Evolutionary conservation across 2,113 vertebrate genomes (phyloP), one percentile per base, ranked within the genome.

Genomic region (Poeciliopsis turrubarensis): DNA sequence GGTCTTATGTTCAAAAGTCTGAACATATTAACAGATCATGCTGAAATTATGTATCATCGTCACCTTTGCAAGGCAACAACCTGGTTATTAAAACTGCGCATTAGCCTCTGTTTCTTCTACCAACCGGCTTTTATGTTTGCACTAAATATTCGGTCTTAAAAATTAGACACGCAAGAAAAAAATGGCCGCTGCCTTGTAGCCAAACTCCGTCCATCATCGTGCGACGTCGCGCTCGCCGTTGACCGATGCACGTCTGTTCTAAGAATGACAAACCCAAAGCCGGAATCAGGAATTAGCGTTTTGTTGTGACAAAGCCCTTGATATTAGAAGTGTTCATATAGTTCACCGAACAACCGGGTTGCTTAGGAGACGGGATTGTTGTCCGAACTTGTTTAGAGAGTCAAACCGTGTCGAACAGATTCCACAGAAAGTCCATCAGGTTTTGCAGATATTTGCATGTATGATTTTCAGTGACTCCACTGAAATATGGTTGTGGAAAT

Each of bases 261-360:
- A 15, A 10, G 57, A 72, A n/a, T 70, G 74, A 71, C 34, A 70
- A 72, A 84, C 68, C 75, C 69, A 72, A 44, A 54, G 51, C 72
- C 15, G 27, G 67, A 79, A 62, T 73, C 51, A 27, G 71, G 86
- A 65, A 73, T 80, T 78, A 82, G 78, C 86, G 83, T 82, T 86
- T 70, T 62, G 79, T 88, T 72, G 60, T 78, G 73, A 85, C 62
- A 88, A 88, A 92, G 90, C 91, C 92, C 90, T 92, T 92, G 54
- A 90, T 75, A 73, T 81, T 87, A 67, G 37, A 26, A 41, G 37
- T 27, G 7, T 26, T 39, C 19, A 32, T n/a, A 57, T 87, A 86
- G 79, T 86, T 86, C 86, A 68, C 76, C 72, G 88, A 88, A 79
- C 86, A 92, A 85, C 81, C 77, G 34, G 79, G 72, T 57, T 77